A percentile compares a stretch with the other conserved stretches of the same genome.
These are phyloP conservation scores for Madoqua kirkii DNA, from an alignment of 2,113 vertebrate species.

Conservation along the genomic window DNA sequence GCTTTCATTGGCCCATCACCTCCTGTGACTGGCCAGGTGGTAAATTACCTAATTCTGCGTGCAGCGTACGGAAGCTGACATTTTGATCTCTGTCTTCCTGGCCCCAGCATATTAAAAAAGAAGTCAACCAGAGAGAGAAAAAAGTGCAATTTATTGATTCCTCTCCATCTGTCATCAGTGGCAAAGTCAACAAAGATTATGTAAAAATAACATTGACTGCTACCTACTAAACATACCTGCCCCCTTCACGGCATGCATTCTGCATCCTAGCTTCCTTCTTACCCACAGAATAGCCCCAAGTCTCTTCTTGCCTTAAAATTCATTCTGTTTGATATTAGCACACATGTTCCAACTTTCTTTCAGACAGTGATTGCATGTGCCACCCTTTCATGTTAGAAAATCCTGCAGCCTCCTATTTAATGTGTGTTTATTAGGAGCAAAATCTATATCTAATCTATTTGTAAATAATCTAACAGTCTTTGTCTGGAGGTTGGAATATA, in stretches of 20 bases:
- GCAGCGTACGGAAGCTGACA: neutral
- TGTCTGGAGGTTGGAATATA: neutral
- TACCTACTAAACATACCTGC: neutral
- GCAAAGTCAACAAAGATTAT: neutral
- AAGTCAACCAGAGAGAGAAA: neutral
- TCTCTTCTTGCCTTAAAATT: neutral
- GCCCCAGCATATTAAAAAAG: neutral
- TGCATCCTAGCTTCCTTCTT: neutral
- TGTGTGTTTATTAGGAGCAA: neutral
- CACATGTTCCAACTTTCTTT: neutral
- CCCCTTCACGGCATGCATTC: rapidly evolving
- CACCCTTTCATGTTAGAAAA: neutral
- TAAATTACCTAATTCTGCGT: neutral
- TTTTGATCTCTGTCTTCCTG: neutral
- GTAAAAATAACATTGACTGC: neutral
- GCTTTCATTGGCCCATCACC: neutral
- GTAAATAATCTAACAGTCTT: neutral
- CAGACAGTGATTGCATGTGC: neutral
- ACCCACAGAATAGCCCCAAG: neutral
- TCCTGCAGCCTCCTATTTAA: neutral
- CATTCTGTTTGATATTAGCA: neutral
- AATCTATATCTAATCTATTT: neutral
- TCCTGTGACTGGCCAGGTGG: neutral
- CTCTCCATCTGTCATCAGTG: neutral
- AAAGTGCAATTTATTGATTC: neutral